A percentile compares a stretch with the other conserved stretches of the same genome.
These are phyloP conservation scores for Aphodius granarius DNA, from an alignment of 2,888 invertebrate species.

Conservation along the genomic window DNA sequence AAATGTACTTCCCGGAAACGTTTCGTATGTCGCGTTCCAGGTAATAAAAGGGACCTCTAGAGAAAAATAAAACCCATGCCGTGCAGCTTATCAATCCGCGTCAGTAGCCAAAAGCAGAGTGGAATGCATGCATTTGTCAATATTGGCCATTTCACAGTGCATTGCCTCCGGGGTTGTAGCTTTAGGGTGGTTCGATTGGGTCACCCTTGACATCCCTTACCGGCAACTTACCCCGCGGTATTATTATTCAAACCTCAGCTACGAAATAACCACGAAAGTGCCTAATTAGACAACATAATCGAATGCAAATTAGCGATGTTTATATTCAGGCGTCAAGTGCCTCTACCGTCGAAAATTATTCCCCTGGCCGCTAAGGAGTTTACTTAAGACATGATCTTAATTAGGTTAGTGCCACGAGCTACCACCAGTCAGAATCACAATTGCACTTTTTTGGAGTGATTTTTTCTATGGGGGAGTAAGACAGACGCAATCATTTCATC, in stretches of 20 bases:
- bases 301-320: constrained; percentile 8
- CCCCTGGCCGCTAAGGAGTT: background rate
- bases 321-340: constrained; percentile 13
- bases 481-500: constrained; percentile 42
- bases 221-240: background rate
- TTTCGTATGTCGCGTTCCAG: background rate
- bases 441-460: background rate
- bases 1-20: background rate
- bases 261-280: background rate
- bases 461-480: background rate
- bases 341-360: constrained; percentile 16
- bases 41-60: background rate
- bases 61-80: background rate
- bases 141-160: background rate
- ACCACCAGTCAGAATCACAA: background rate
- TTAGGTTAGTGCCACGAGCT: background rate
- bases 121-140: background rate
- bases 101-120: background rate
- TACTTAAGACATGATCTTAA: background rate
- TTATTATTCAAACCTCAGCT: background rate
- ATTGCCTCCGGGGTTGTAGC: background rate
- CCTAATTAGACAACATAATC: constrained; percentile 2
- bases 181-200: background rate
- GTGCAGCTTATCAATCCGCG: background rate
- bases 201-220: background rate